Conservation (phyloP, 2,797 vertebrate genomes). For the Podarcis lilfordi region DNA sequence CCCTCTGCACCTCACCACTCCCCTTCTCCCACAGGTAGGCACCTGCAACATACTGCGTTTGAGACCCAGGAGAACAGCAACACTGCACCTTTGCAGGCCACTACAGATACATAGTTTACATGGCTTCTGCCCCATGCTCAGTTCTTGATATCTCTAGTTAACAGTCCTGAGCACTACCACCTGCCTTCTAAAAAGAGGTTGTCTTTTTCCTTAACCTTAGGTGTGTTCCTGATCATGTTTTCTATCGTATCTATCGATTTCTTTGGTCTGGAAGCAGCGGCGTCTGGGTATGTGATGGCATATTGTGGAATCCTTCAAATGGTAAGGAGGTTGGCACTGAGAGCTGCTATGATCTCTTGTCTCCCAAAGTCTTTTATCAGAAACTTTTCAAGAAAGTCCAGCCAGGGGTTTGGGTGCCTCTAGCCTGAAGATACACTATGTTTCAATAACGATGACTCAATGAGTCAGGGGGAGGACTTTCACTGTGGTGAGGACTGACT, state of each 20-base stretch:
- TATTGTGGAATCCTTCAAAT: constrained; percentile 91
- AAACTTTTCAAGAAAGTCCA: not conserved
- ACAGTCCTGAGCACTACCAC: not conserved
- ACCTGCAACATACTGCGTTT: no score
- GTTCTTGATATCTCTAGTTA: not conserved
- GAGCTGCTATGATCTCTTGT: not conserved
- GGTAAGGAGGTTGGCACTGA: constrained; percentile 76
- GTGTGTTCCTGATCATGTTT: constrained; percentile 94
- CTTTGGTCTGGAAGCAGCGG: constrained; percentile 86
- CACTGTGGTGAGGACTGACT: not conserved
- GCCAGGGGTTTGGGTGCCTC: not conserved
- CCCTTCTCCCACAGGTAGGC: no score
- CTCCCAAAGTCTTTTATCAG: not conserved
- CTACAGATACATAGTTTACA: not conserved
- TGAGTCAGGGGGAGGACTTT: not conserved
- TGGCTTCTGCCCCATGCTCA: not conserved
- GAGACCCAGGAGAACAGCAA: no score
- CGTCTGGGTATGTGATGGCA: constrained; percentile 90
- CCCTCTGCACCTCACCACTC: no score
- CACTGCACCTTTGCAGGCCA: no score
- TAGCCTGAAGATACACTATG: no score
- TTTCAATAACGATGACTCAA: not conserved
- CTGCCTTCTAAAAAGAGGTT: not conserved
- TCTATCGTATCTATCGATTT: constrained; percentile 90
- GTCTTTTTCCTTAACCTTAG: constrained; percentile 70